Base-by-base conservation (phyloP, 2,888 invertebrate species). In the Drosophila neonasuta region DNA sequence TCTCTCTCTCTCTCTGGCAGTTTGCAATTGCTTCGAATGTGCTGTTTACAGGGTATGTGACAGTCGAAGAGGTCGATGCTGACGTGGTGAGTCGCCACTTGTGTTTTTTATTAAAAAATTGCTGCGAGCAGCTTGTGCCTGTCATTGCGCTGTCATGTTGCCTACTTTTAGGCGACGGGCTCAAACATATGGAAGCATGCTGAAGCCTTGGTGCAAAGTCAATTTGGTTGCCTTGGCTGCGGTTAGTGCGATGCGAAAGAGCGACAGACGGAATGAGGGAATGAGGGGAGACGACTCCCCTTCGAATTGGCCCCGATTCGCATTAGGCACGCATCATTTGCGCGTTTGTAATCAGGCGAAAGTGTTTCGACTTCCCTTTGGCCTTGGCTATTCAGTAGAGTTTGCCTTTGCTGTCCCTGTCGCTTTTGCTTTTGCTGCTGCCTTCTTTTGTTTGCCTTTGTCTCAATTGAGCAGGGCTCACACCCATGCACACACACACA, bases 311-410 rank as follows among this genome's bases (percentile, higher is more conserved):
- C 75, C 76, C 67, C 67, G 59, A 57, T 70, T 71, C 77, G 81
- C 84, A 86, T 86, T 87, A 86, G 86, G 69, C 82, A 87, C 87
- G 86, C 86, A 82, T 86, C 86, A 86, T 86, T 86, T 86, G 80
- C 76, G 85, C 80, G 80, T 80, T 87, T 84, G 84, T 87, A 86
- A 86, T 87, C 87, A 87, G 69, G 81, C 86, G 79, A 78, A 88
- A 87, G 86, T 87, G 86, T 74, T 86, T 74, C 77, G 81, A 74
- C 75, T 87, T 69, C 48, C 49, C 50, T 67, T 54, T 56, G 34
- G 61, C 49, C 62, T 66, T 64, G 58, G 32, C 57, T 46, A 34
- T 54, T 36, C 48, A 45, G 49, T 69, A n/a, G 36, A n/a, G 36
- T 36, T 61, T 50, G 57, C 36, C 52, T 55, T 54, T 56, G 45